Evolutionary conservation across 2,797 vertebrate genomes (phyloP).

Genomic region (Silurus aristotelis): DNA sequence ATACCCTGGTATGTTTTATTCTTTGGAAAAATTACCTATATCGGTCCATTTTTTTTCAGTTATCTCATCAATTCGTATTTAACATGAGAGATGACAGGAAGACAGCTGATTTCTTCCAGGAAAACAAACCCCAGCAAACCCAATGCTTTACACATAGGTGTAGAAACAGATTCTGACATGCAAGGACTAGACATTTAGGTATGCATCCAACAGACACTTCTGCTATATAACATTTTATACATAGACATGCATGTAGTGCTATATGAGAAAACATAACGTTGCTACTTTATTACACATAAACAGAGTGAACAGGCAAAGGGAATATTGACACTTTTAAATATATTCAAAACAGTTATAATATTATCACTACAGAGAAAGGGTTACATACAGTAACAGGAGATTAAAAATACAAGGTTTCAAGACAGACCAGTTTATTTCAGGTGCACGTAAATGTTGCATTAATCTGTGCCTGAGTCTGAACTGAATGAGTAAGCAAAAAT

Average conservation of each 20-base stretch:
- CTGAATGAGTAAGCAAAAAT: conserved; percentile 42
- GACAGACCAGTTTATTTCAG: conserved; percentile 42
- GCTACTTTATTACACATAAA: conserved; percentile 33
- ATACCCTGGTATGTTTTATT: neutral
- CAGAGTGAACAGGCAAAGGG: conserved; percentile 37
- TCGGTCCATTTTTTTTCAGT: conserved; percentile 5
- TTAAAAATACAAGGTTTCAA: conserved; percentile 33
- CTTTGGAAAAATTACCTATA: neutral
- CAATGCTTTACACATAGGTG: conserved; percentile 35
- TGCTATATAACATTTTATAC: conserved; percentile 41
- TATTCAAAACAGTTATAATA: conserved; percentile 30
- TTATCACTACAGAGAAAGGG: conserved; percentile 33
- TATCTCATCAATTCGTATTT: conserved; percentile 9
- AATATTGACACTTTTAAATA: conserved; percentile 32
- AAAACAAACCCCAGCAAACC: conserved; percentile 22
- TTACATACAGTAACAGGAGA: conserved; percentile 39
- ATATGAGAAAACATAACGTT: conserved; percentile 43
- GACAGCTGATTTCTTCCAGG: conserved; percentile 19
- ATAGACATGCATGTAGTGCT: conserved; percentile 51
- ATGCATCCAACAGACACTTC: conserved; percentile 32
- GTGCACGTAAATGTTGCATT: conserved; percentile 44
- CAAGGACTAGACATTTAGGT: conserved; percentile 45
- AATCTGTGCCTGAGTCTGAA: conserved; percentile 50
- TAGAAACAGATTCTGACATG: conserved; percentile 49
- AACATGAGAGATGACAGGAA: conserved; percentile 31